Conservation (phyloP, 92 coral and sea anemone genomes). For the Bergia sp. region DNA sequence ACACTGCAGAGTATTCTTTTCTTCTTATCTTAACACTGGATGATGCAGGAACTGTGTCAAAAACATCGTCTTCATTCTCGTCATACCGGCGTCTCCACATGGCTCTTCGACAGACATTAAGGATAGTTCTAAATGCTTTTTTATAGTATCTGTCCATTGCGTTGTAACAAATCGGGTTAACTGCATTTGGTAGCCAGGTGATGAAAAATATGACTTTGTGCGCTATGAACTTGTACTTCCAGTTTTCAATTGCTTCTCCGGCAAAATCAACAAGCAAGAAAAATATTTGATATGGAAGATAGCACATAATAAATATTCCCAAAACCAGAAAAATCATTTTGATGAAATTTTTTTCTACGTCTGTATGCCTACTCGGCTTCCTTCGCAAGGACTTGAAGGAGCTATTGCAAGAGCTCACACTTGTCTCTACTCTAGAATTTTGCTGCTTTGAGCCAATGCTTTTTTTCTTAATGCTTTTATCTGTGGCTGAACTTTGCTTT, state of each 20-base stretch:
- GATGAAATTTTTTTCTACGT: constrained; percentile 60
- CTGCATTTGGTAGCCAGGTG: constrained; percentile 71
- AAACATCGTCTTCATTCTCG: background rate
- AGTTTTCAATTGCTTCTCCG: constrained; percentile 35
- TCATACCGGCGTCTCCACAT: background rate
- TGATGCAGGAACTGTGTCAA: background rate
- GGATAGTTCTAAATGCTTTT: constrained; percentile 40
- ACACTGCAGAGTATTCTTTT: background rate
- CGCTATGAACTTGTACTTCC: constrained; percentile 50
- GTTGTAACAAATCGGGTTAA: constrained; percentile 65
- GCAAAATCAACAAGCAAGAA: constrained; percentile 56
- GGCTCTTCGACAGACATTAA: background rate
- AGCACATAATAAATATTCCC: constrained; percentile 62
- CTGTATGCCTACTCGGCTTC: constrained; percentile 21
- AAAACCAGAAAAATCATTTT: constrained; percentile 59
- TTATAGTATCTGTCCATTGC: constrained; percentile 65
- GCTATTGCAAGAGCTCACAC: constrained; percentile 7
- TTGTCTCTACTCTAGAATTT: background rate
- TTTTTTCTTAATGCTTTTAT: constrained; percentile 1
- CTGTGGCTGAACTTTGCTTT: background rate
- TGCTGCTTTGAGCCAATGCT: constrained; percentile 6
- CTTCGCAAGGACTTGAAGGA: background rate
- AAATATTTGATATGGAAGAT: constrained; percentile 71
- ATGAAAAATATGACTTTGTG: constrained; percentile 47
- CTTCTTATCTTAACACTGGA: background rate